Conservation (phyloP, 1,140 invertebrate genomes). For the Leptinotarsa defecta region DNA sequence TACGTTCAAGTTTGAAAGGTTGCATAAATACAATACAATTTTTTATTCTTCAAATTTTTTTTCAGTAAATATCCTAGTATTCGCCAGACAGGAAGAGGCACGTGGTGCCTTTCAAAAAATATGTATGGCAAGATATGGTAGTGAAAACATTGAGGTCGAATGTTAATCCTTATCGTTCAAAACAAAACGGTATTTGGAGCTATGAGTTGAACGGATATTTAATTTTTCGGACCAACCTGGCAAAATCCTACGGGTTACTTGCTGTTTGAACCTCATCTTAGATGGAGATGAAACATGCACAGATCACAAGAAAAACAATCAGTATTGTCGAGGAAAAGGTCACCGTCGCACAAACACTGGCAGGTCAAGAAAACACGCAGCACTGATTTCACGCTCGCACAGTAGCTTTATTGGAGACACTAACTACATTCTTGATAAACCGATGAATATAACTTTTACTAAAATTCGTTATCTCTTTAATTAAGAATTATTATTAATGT, state of each 20-base stretch:
- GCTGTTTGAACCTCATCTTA: constrained; percentile 44
- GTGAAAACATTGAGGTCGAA: constrained; percentile 7
- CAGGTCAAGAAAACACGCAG: constrained; percentile 37
- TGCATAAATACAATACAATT: too few species aligned
- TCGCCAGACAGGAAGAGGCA: not conserved
- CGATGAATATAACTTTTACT: constrained; percentile 30
- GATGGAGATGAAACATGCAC: not conserved
- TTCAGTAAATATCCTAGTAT: too few species aligned
- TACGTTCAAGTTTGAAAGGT: too few species aligned
- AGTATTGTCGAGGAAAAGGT: not conserved
- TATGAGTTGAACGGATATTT: not conserved
- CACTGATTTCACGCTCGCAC: constrained; percentile 20
- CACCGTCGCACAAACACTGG: constrained; percentile 7
- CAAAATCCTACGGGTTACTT: constrained; percentile 40
- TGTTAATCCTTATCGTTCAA: constrained; percentile 3
- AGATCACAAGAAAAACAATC: constrained; percentile 27
- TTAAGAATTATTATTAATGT: constrained; percentile 26
- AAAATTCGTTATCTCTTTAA: constrained; percentile 30
- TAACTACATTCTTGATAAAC: constrained; percentile 20
- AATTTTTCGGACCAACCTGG: constrained; percentile 23
- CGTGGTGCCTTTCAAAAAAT: not conserved
- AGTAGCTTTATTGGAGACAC: constrained; percentile 34
- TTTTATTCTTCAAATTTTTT: too few species aligned
- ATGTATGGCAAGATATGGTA: not conserved
- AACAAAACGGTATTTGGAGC: not conserved